phyloP scores from a whole-genome alignment of 23 tunicate genomes.

The Halocynthia roretzi region DNA sequence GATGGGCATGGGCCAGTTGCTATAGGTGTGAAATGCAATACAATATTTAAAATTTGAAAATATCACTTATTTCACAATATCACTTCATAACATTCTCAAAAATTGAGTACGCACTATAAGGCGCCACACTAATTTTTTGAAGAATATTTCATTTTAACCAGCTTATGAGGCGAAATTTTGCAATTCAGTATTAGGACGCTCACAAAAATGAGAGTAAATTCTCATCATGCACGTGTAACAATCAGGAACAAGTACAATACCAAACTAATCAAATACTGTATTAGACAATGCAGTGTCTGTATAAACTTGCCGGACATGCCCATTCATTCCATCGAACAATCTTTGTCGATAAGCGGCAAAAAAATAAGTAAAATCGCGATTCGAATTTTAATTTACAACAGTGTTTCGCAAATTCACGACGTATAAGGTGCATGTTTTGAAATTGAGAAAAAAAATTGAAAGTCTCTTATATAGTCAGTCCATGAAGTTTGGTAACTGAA shows the following conservation, averaged over 20 bases:
- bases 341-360: not conserved
- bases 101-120: too few relatives aligned
- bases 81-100: not conserved
- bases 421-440: not conserved
- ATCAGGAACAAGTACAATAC: too few relatives aligned
- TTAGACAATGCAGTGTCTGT: too few relatives aligned
- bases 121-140: too few relatives aligned
- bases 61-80: not conserved
- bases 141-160: too few relatives aligned
- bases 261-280: too few relatives aligned
- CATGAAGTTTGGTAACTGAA: not conserved
- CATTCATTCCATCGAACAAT: too few relatives aligned
- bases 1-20: slow-evolving; percentile 98
- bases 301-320: too few relatives aligned
- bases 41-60: not conserved
- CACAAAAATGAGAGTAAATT: too few relatives aligned
- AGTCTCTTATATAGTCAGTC: not conserved
- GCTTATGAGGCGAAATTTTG: too few relatives aligned
- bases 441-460: not conserved
- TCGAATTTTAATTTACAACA: not conserved
- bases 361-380: not conserved
- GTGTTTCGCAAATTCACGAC: not conserved
- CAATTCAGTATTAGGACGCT: too few relatives aligned
- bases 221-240: too few relatives aligned
- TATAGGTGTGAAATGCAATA: slow-evolving; percentile 12